These are phyloP conservation scores for Tubulanus polymorphus DNA, from an alignment of 2,888 invertebrate genomes.

Conservation along the genomic window DNA sequence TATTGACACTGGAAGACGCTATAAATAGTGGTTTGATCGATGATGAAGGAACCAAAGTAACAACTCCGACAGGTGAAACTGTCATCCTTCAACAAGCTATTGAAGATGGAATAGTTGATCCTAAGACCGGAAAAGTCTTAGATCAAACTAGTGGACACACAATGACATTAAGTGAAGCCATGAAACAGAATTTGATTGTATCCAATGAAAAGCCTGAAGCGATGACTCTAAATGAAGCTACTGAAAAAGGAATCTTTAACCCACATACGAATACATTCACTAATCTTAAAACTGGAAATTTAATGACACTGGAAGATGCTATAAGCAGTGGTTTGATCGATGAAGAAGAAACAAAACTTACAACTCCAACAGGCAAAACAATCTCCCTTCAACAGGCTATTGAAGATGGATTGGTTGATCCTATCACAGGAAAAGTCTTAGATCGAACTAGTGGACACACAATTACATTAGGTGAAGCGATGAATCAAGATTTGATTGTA, in stretches of 20 bases:
- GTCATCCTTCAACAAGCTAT: slow-evolving; percentile 40
- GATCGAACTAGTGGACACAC: slow-evolving; percentile 21
- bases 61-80: slow-evolving; percentile 75
- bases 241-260: slow-evolving; percentile 53
- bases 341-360: slow-evolving; percentile 61
- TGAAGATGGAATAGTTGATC: slow-evolving; percentile 55
- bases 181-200: slow-evolving; percentile 19
- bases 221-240: slow-evolving; percentile 36
- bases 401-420: slow-evolving; percentile 27
- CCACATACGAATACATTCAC: slow-evolving; percentile 59
- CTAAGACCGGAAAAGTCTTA: slow-evolving; percentile 73
- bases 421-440: slow-evolving; percentile 30
- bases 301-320: slow-evolving; percentile 76
- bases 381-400: slow-evolving; percentile 81
- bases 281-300: slow-evolving; percentile 75
- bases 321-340: slow-evolving; percentile 61
- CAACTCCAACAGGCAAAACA: slow-evolving; percentile 70
- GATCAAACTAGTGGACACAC: slow-evolving; percentile 69
- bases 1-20: slow-evolving; percentile 34
- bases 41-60: slow-evolving; percentile 35
- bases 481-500: slow-evolving; percentile 46
- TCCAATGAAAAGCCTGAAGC: slow-evolving; percentile 13
- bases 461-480: slow-evolving; percentile 75
- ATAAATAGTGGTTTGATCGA: slow-evolving; percentile 39
- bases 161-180: slow-evolving; percentile 45